Percentiles rank a stretch among this genome's conserved stretches.
These are phyloP conservation scores for Drusus annulatus DNA, from an alignment of 1,140 invertebrate genomes.

Conservation along the genomic window DNA sequence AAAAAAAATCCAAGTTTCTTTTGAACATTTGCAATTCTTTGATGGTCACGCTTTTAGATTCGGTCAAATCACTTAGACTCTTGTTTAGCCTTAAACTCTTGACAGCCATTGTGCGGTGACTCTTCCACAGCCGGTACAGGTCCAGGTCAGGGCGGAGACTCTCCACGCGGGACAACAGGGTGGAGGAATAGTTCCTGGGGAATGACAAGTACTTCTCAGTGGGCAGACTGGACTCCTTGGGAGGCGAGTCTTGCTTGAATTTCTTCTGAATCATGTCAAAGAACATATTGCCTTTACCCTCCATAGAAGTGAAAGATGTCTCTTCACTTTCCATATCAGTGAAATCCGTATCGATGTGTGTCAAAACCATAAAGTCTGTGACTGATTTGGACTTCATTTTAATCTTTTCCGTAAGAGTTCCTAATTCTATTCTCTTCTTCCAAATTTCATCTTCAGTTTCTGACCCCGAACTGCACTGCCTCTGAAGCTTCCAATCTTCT, in stretches of 20 bases:
- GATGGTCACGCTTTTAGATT: slow-evolving; percentile 11
- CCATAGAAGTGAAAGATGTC: slow-evolving; percentile 63
- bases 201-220: slow-evolving; percentile 48
- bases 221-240: slow-evolving; percentile 54
- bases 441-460: slow-evolving; percentile 81
- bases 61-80: slow-evolving; percentile 46
- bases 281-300: slow-evolving; percentile 35
- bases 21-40: slow-evolving; percentile 51
- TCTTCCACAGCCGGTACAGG: slow-evolving; percentile 50
- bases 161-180: slow-evolving; percentile 22
- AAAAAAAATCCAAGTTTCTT: slow-evolving; percentile 53
- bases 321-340: slow-evolving; percentile 76
- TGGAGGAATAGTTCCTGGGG: slow-evolving; percentile 43
- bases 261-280: slow-evolving; percentile 46
- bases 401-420: slow-evolving; percentile 79
- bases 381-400: slow-evolving; percentile 81
- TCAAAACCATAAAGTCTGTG: slow-evolving; percentile 82
- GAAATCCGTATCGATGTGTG: slow-evolving; percentile 78
- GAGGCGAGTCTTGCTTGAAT: slow-evolving; percentile 40
- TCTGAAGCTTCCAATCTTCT: slow-evolving; percentile 3
- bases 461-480: slow-evolving; percentile 69
- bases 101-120: slow-evolving; percentile 34
- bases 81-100: slow-evolving; percentile 50
- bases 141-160: slow-evolving; percentile 48
- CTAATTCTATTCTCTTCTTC: slow-evolving; percentile 75